phyloP scores from a whole-genome alignment of 1,140 invertebrate genomes.

The Bombus sylvicola region DNA sequence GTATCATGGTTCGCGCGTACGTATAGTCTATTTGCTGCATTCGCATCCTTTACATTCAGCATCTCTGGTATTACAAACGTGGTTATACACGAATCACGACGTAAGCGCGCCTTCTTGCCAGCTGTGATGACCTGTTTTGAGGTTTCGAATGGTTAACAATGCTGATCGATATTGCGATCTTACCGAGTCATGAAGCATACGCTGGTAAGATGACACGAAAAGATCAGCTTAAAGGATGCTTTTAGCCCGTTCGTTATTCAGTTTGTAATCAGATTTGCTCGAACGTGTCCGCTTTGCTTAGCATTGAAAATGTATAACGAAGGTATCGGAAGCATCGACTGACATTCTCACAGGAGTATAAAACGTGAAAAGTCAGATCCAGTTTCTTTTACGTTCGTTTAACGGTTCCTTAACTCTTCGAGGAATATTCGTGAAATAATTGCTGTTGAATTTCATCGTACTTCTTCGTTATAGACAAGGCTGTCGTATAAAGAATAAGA shows the following conservation, averaged over 20 bases:
- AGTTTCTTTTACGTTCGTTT: not conserved
- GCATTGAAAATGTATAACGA: not conserved
- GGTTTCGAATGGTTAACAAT: constrained; percentile 19
- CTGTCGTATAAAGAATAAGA: no score
- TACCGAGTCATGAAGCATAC: constrained; percentile 18
- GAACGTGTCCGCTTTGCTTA: not conserved
- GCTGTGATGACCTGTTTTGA: constrained; percentile 29
- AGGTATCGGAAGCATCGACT: not conserved
- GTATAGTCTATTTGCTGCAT: not conserved
- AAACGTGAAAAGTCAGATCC: constrained; percentile 4
- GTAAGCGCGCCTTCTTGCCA: constrained; percentile 1
- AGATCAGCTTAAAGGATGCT: constrained; percentile 20
- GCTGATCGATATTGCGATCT: constrained; percentile 21
- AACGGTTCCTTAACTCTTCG: not conserved
- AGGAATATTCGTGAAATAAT: no score
- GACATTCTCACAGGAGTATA: not conserved
- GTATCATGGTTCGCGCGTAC: not conserved
- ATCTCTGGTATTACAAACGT: not conserved
- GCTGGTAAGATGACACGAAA: constrained; percentile 27
- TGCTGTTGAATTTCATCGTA: not conserved
- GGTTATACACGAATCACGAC: not conserved
- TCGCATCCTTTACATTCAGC: not conserved
- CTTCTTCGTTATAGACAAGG: not conserved
- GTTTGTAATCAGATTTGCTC: constrained; percentile 11
- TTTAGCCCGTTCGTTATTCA: constrained; percentile 10